phyloP scores from a whole-genome alignment of 2,113 vertebrate genomes.

The Sebastes fasciatus region DNA sequence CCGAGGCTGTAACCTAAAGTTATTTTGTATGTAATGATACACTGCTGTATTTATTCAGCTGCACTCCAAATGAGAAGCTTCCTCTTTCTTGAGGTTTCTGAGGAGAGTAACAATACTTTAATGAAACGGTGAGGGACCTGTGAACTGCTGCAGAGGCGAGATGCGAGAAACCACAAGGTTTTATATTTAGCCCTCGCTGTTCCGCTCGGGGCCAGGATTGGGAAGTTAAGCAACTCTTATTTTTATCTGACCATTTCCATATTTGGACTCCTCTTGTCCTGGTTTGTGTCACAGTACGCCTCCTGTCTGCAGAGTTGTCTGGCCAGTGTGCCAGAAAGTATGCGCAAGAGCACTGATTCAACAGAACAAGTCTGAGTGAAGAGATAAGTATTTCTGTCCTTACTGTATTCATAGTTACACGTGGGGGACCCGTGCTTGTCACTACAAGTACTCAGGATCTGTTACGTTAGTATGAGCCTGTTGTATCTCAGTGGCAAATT shows the following conservation, averaged over 20 bases:
- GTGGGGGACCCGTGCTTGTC: neutral
- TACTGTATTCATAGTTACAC: neutral
- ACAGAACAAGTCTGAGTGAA: neutral
- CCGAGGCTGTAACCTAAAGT: constrained; percentile 32
- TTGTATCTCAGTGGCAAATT: constrained; percentile 6
- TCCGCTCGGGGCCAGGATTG: constrained; percentile 48
- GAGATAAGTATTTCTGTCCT: constrained; percentile 8
- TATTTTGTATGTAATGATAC: constrained; percentile 53
- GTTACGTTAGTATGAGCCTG: neutral
- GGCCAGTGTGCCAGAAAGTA: constrained; percentile 3
- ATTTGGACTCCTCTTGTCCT: constrained; percentile 64
- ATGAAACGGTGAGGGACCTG: constrained; percentile 25
- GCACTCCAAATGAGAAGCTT: constrained; percentile 18
- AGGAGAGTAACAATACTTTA: constrained; percentile 18
- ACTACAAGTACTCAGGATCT: constrained; percentile 13
- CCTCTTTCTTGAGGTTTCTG: constrained; percentile 42
- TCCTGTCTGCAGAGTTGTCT: constrained; percentile 10
- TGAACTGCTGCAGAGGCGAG: constrained; percentile 46
- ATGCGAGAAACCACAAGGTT: constrained; percentile 48
- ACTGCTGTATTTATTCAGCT: constrained; percentile 68
- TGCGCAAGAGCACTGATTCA: neutral
- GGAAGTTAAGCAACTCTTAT: constrained; percentile 55
- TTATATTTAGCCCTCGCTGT: constrained; percentile 68
- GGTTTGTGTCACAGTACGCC: constrained; percentile 32
- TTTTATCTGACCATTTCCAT: constrained; percentile 69